phyloP scores from a whole-genome alignment of 2,113 vertebrate species.

The Polypterus bichir region DNA sequence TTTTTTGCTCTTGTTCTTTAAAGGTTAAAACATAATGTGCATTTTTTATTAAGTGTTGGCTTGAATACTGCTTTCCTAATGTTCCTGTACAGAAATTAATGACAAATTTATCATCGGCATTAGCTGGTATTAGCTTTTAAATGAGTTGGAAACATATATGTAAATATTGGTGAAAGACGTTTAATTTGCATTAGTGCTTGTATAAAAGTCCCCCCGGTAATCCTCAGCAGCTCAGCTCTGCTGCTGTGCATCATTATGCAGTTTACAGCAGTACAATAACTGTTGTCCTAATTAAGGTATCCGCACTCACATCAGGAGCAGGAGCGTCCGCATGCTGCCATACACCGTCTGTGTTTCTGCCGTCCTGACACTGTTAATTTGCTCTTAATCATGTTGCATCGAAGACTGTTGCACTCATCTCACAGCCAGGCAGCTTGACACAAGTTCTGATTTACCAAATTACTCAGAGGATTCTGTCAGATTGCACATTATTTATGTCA shows the following conservation, averaged over 20 bases:
- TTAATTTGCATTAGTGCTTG: slow-evolving; percentile 6
- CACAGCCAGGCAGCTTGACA: too few species aligned
- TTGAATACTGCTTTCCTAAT: slow-evolving; percentile 24
- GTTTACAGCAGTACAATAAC: slow-evolving; percentile 1
- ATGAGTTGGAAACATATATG: slow-evolving; percentile 20
- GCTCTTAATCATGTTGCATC: not conserved
- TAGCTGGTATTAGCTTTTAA: slow-evolving; percentile 15
- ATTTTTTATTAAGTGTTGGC: too few species aligned
- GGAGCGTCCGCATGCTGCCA: not conserved
- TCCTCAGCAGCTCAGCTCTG: not conserved
- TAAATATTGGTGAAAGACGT: slow-evolving; percentile 1
- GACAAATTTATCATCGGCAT: slow-evolving; percentile 25
- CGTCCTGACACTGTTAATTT: slow-evolving; percentile 2
- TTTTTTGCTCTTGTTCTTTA: too few species aligned
- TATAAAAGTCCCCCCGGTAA: not conserved
- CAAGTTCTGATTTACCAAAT: too few species aligned
- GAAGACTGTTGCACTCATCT: too few species aligned
- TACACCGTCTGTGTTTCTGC: too few species aligned
- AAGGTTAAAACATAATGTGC: too few species aligned
- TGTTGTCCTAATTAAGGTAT: slow-evolving; percentile 5
- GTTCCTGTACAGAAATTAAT: slow-evolving; percentile 31
- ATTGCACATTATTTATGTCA: too few species aligned
- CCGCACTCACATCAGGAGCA: slow-evolving; percentile 6
- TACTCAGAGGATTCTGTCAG: too few species aligned
- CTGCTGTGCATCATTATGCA: not conserved